Base-by-base conservation (phyloP, 2,797 vertebrate genomes). In the Pseudomugil gertrudae region DNA sequence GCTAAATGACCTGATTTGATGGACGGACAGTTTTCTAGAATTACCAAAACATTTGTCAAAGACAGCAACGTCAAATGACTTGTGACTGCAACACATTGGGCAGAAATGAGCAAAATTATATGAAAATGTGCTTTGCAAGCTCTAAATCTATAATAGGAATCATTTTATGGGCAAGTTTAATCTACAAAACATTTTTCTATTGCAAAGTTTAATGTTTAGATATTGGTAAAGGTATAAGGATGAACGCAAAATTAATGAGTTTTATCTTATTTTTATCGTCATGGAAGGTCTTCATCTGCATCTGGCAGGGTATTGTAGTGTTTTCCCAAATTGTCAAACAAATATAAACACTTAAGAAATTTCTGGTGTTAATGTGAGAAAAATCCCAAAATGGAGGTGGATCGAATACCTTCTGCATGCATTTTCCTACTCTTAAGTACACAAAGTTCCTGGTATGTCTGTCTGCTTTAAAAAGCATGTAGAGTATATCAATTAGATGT, bases 1-100 rank as follows among this genome's bases (percentile, higher is more conserved):
- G 2, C 35, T 40, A 27, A 58, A 72, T 24, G 69, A 66, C 32
- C 40, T 5, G 21, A 60, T 66, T 3, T 56, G 74, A 85, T 70
- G 55, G 66, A 81, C 0, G 59, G 56, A 69, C 50, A 26, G 40
- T 51, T 8, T n/a, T 53, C 19, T 10, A 43, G 29, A 26, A 24
- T 54, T 23, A 33, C 27, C 19, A 24, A 63, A 17, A 62, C 48
- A 74, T 65, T 61, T 54, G 66, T 74, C 21, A 21, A 45, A 47
- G 7, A 15, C 50, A 19, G 51, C 14, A 62, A 63, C 47, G 45
- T 67, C 33, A 23, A 7, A 33, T 66, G 75, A 69, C 48, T 21
- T 59, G 1, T 38, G 50, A 56, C 24, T 17, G 26, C 3, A 11
- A 54, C 1, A 52, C 17, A 14, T 23, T 2, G 52, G 40, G 33